These are phyloP conservation scores for Cyprinella venusta DNA, from an alignment of 2,797 vertebrate species.

Conservation along the genomic window DNA sequence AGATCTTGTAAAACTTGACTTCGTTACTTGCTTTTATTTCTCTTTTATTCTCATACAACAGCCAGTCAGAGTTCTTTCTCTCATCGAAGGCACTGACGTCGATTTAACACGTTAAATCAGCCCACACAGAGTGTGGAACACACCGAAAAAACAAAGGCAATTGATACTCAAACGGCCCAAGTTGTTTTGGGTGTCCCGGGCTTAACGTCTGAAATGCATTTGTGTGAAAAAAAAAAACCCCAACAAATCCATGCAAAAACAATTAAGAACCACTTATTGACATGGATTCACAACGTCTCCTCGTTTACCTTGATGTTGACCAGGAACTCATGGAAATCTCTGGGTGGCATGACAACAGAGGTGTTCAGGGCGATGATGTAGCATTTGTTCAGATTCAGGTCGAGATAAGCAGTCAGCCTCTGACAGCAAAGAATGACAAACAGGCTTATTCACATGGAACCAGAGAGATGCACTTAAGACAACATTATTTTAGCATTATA, in stretches of 20 bases:
- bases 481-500: not conserved
- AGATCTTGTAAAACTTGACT: not conserved
- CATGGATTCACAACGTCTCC: not conserved
- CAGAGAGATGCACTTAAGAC: not conserved
- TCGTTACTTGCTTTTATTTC: not conserved
- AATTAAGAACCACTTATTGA: not conserved
- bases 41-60: not conserved
- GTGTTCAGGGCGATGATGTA: conserved; percentile 97
- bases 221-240: not conserved
- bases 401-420: conserved; percentile 94
- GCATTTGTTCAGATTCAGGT: conserved; percentile 93
- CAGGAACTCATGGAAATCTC: conserved; percentile 88
- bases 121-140: not conserved
- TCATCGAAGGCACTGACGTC: not conserved
- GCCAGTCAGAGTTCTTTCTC: not conserved
- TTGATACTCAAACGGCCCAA: not conserved
- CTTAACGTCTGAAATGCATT: not conserved
- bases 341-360: conserved; percentile 93
- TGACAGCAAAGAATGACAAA: conserved; percentile 61
- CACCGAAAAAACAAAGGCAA: not conserved
- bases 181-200: not conserved
- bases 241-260: conserved; percentile 1
- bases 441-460: not conserved
- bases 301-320: conserved; percentile 66
- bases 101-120: no score